These are phyloP conservation scores for Nemurella pictetii DNA, from an alignment of 2,888 invertebrate genomes.

Conservation along the genomic window DNA sequence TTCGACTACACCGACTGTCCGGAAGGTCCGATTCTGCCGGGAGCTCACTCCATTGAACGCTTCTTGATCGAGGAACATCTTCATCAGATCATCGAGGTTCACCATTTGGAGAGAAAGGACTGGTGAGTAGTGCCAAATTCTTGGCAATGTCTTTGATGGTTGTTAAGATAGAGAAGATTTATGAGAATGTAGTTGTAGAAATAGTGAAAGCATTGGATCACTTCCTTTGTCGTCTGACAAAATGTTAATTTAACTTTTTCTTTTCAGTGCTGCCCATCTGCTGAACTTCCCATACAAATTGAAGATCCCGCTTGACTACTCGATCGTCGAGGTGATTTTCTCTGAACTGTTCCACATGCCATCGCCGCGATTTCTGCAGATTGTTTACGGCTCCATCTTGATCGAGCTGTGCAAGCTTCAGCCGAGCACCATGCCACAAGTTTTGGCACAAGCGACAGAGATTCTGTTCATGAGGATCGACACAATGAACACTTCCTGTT, in stretches of 20 bases:
- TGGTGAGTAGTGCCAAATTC: too few species aligned
- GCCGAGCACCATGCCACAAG: constrained; percentile 96
- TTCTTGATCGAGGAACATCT: constrained; percentile 98
- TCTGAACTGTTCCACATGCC: constrained; percentile 93
- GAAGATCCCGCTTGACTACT: constrained; percentile 95
- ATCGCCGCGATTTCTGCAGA: constrained; percentile 82
- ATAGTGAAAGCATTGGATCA: too few species aligned
- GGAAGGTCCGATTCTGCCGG: constrained; percentile 86
- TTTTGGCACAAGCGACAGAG: constrained; percentile 96
- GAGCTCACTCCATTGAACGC: constrained; percentile 95
- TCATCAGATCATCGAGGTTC: constrained; percentile 87
- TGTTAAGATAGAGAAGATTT: too few species aligned
- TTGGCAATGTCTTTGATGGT: not conserved
- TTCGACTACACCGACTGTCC: constrained; percentile 99
- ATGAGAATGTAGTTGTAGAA: too few species aligned
- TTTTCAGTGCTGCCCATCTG: constrained; percentile 77
- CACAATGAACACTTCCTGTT: constrained; percentile 94
- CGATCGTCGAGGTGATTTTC: constrained; percentile 96
- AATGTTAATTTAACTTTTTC: too few species aligned
- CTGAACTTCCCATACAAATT: constrained; percentile 90
- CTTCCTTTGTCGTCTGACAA: not conserved
- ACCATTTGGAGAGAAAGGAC: constrained; percentile 88
- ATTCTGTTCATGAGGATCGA: constrained; percentile 95
- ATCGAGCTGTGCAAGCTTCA: constrained; percentile 97
- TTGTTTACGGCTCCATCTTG: constrained; percentile 91